Percentiles rank a stretch among this genome's conserved stretches.
phyloP scores from a whole-genome alignment of 2,797 vertebrate genomes.

The Sebastolobus altivelis region DNA sequence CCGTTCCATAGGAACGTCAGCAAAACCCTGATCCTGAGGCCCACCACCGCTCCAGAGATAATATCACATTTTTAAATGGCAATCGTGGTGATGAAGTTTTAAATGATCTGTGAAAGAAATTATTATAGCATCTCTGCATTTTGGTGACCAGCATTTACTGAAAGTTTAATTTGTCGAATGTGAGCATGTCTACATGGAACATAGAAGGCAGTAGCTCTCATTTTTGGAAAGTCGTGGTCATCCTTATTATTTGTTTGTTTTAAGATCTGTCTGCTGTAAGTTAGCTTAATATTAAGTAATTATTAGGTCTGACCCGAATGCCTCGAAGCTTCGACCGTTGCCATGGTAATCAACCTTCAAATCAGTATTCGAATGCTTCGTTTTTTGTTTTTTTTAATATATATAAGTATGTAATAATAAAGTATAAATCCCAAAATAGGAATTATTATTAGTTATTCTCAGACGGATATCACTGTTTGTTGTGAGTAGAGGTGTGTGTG shows the following conservation, averaged over 20 bases:
- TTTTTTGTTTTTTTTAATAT: too few species aligned
- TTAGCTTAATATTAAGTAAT: not conserved
- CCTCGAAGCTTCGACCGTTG: too few species aligned
- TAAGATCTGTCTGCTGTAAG: not conserved
- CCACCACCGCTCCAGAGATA: constrained; percentile 30
- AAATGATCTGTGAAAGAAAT: constrained; percentile 32
- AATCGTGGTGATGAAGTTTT: constrained; percentile 28
- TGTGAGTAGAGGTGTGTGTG: too few species aligned
- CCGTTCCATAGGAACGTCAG: constrained; percentile 53
- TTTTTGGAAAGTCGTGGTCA: constrained; percentile 15
- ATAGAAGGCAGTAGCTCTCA: not conserved
- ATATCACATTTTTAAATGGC: constrained; percentile 33
- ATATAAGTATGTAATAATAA: too few species aligned
- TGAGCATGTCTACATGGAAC: constrained; percentile 4
- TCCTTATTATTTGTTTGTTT: not conserved
- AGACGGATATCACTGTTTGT: too few species aligned
- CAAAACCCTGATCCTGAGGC: constrained; percentile 24
- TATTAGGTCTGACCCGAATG: not conserved
- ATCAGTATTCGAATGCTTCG: too few species aligned
- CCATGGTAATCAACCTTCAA: too few species aligned
- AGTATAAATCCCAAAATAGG: fast-evolving
- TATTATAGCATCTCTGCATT: constrained; percentile 11
- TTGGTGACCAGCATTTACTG: not conserved
- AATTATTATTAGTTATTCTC: too few species aligned
- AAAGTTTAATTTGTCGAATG: not conserved